Conservation (phyloP, 2,113 vertebrate species). For the Brienomyrus brachyistius region DNA sequence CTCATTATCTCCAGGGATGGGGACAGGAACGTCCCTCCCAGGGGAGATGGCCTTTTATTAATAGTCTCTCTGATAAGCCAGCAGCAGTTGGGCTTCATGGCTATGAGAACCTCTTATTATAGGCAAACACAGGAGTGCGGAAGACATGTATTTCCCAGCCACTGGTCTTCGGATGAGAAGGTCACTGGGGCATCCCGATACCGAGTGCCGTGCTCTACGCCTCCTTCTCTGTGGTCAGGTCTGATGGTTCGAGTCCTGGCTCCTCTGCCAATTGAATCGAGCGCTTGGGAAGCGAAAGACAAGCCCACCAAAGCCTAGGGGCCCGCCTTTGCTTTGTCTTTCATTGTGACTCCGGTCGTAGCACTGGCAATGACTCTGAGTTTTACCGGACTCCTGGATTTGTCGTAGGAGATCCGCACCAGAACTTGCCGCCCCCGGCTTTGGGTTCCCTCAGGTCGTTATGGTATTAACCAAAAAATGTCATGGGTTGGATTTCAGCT, state of each 20-base stretch:
- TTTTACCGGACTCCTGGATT: neutral
- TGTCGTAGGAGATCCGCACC: neutral
- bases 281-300: neutral
- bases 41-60: constrained; percentile 45
- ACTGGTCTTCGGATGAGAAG: constrained; percentile 16
- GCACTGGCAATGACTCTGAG: neutral
- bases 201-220: neutral
- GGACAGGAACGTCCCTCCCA: constrained; percentile 35
- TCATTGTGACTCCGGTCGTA: neutral
- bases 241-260: neutral
- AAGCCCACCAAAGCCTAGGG: too few relatives aligned
- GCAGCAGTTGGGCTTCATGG: constrained; percentile 20
- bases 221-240: neutral
- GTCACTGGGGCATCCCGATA: neutral
- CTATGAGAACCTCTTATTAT: constrained; percentile 42
- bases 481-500: constrained; percentile 48
- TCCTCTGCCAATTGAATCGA: neutral
- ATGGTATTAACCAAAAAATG: constrained; percentile 50
- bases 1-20: constrained; percentile 39
- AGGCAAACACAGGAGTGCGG: constrained; percentile 33
- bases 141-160: constrained; percentile 34
- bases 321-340: neutral
- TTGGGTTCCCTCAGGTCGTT: constrained; percentile 46
- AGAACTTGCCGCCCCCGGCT: constrained; percentile 19
- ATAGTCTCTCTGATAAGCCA: constrained; percentile 50